Evolutionary conservation across 2,113 vertebrate genomes (phyloP).

Genomic region (Mormoops blainvillei): DNA sequence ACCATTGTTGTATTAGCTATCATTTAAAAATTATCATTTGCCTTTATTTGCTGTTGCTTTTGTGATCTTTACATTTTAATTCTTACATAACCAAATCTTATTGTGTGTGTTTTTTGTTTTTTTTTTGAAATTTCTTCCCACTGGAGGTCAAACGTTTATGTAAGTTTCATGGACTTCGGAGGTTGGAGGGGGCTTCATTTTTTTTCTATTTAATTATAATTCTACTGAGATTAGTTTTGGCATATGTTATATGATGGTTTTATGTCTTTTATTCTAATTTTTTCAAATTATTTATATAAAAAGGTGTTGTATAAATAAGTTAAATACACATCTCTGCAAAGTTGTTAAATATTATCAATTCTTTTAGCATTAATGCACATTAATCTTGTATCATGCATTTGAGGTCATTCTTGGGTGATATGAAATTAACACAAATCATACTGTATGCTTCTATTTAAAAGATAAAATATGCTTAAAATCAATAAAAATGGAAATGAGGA

Average conservation of each 20-base stretch:
- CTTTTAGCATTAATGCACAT: not conserved
- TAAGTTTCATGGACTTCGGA: not conserved
- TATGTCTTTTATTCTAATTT: not conserved
- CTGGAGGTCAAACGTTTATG: not conserved
- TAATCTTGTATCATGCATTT: not conserved
- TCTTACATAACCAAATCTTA: not conserved
- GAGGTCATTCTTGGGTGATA: not conserved
- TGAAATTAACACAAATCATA: not conserved
- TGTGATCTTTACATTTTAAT: not conserved
- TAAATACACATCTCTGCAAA: not conserved
- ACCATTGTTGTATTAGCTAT: not conserved
- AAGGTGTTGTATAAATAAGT: not conserved
- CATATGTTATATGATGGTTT: not conserved
- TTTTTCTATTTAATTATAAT: not conserved
- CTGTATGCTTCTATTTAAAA: not conserved
- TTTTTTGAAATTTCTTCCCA: not conserved
- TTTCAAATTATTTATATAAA: not conserved
- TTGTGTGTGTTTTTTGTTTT: too few species aligned
- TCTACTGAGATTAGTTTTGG: not conserved
- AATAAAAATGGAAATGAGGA: not conserved
- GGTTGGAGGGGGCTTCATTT: not conserved
- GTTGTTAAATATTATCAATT: not conserved
- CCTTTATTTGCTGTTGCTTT: not conserved
- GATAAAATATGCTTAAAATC: slow-evolving; percentile 1
- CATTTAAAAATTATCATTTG: not conserved